A percentile compares a stretch with the other conserved stretches of the same genome.
phyloP scores from a whole-genome alignment of 2,888 invertebrate genomes.

The Leptinotarsa haldemani region DNA sequence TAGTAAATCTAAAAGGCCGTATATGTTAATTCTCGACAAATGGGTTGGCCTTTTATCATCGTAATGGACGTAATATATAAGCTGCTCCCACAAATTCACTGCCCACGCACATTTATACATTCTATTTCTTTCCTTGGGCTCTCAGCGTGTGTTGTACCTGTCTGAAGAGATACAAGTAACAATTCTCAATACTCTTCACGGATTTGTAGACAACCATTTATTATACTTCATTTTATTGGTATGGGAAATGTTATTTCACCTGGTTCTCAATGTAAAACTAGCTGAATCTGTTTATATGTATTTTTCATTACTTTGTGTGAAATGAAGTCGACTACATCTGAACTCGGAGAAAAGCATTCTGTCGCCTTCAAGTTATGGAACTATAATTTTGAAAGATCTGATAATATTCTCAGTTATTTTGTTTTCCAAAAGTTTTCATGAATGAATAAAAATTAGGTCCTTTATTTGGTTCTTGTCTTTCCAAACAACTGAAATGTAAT shows the following conservation, averaged over 20 bases:
- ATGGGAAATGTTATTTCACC: constrained; percentile 23
- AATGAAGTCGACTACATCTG: no score
- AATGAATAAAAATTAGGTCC: no score
- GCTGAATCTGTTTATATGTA: background rate
- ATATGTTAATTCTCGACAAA: background rate
- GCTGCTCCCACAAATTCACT: constrained; percentile 19
- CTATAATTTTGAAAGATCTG: no score
- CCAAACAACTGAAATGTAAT: no score
- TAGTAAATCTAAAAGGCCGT: background rate
- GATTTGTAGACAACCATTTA: constrained; percentile 27
- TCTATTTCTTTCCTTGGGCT: constrained; percentile 19
- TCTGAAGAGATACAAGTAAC: constrained; percentile 25
- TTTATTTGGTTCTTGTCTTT: no score
- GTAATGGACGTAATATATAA: background rate
- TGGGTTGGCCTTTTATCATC: constrained; percentile 12
- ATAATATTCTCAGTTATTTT: no score
- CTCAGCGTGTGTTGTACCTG: constrained; percentile 30
- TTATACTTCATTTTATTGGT: constrained; percentile 16
- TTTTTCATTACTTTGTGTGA: no score
- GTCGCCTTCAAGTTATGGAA: no score
- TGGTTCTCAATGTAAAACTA: constrained; percentile 20
- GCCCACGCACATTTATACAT: constrained; percentile 26
- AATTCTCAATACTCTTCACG: constrained; percentile 22
- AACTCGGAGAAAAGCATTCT: no score
- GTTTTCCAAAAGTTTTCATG: no score